These are phyloP conservation scores for Gallinago stenura DNA, from an alignment of 2,797 vertebrate genomes.

Conservation along the genomic window DNA sequence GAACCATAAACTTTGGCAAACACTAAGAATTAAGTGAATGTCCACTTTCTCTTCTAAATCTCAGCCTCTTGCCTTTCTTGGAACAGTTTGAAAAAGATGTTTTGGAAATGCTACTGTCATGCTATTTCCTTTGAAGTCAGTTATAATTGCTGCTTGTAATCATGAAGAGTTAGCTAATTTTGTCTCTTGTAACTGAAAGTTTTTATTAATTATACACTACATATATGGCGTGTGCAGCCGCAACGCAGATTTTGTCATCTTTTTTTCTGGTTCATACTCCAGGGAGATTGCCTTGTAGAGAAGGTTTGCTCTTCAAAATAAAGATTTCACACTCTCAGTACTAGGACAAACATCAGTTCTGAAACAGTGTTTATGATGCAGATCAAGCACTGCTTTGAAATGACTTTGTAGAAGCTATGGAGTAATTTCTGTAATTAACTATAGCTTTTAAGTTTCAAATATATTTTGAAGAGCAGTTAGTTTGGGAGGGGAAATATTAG, in stretches of 20 bases:
- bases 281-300: not conserved
- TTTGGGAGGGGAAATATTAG: not conserved
- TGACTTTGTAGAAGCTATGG: not conserved
- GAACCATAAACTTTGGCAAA: not conserved
- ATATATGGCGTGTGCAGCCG: not conserved
- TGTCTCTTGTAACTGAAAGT: not conserved
- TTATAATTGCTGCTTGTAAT: not conserved
- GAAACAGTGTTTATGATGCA: not conserved
- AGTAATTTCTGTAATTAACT: not conserved
- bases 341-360: not conserved
- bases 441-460: not conserved
- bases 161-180: not conserved
- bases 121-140: not conserved
- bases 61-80: not conserved
- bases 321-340: not conserved
- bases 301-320: not conserved
- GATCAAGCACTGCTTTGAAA: slow-evolving; percentile 5
- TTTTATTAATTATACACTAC: slow-evolving; percentile 9
- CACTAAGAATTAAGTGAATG: not conserved
- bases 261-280: not conserved
- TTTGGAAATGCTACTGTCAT: not conserved
- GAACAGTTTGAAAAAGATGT: not conserved
- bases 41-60: not conserved
- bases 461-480: not conserved
- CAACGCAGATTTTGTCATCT: not conserved